These are phyloP conservation scores for Grantiella picta DNA, from an alignment of 2,113 vertebrate species.

Conservation along the genomic window DNA sequence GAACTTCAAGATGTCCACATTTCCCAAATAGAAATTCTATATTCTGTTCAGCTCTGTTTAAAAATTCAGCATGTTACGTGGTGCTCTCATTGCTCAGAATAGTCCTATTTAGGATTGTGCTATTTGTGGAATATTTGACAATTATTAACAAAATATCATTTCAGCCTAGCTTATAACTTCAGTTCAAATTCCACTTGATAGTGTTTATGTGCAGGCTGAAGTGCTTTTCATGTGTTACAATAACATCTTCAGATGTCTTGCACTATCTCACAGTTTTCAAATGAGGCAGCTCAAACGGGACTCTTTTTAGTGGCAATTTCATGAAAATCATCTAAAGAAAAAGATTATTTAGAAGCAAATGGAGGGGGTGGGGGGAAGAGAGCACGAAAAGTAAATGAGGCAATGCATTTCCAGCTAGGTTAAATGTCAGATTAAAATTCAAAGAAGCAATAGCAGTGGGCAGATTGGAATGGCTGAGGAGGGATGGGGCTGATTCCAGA, in stretches of 20 bases:
- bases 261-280: conserved; percentile 42
- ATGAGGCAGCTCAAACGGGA: conserved; percentile 43
- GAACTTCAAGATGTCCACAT: conserved; percentile 51
- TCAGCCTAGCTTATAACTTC: conserved; percentile 58
- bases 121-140: conserved; percentile 60
- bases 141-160: conserved; percentile 64
- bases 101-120: conserved; percentile 36
- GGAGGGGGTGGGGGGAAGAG: background rate
- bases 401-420: conserved; percentile 42
- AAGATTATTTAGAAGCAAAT: conserved; percentile 59
- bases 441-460: background rate
- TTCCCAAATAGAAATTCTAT: conserved; percentile 53
- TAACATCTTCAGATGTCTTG: conserved; percentile 58
- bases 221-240: conserved; percentile 57
- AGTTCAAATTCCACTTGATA: conserved; percentile 40
- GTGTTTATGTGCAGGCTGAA: conserved; percentile 55
- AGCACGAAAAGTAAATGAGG: conserved; percentile 5
- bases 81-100: conserved; percentile 20
- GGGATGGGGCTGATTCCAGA: background rate
- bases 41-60: conserved; percentile 50
- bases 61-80: conserved; percentile 14
- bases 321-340: conserved; percentile 51
- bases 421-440: conserved; percentile 55
- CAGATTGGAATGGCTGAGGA: background rate
- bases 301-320: conserved; percentile 63